Evolutionary conservation across 2,113 vertebrate genomes (phyloP).

Genomic region (Podarcis muralis): DNA sequence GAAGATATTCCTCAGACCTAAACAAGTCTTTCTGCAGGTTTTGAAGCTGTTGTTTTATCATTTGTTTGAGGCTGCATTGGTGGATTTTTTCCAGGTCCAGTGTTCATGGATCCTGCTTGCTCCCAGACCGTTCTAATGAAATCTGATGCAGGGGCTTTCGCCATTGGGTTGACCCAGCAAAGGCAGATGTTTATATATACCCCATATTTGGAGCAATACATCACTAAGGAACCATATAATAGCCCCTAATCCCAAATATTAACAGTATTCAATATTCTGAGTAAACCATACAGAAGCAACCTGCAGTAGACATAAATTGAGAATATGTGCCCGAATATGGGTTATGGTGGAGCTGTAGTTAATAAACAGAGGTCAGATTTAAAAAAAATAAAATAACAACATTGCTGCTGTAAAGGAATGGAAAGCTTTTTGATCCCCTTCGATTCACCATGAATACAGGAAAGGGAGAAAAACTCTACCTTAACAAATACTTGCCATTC

Average conservation of each 20-base stretch:
- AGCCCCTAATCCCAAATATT: conserved; percentile 26
- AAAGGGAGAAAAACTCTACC: conserved; percentile 28
- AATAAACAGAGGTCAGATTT: background rate
- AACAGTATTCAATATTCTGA: conserved; percentile 4
- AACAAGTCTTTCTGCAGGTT: background rate
- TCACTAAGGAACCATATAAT: background rate
- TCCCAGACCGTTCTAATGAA: background rate
- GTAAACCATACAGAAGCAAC: background rate
- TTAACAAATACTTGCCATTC: conserved; percentile 9
- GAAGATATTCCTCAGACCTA: background rate
- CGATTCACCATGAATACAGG: conserved; percentile 42
- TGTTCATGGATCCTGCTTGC: no score
- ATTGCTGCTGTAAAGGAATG: background rate
- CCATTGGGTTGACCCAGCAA: no score
- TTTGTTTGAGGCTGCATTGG: background rate
- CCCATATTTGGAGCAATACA: background rate
- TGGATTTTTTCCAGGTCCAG: background rate
- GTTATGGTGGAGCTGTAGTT: background rate
- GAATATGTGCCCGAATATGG: background rate
- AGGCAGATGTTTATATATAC: background rate
- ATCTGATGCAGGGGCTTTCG: background rate
- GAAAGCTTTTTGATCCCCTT: conserved; percentile 45
- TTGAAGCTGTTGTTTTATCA: background rate
- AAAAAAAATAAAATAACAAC: no score
- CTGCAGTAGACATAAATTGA: conserved; percentile 8